Conservation (phyloP, 2,797 vertebrate genomes). For the Sebastes cheni region DNA sequence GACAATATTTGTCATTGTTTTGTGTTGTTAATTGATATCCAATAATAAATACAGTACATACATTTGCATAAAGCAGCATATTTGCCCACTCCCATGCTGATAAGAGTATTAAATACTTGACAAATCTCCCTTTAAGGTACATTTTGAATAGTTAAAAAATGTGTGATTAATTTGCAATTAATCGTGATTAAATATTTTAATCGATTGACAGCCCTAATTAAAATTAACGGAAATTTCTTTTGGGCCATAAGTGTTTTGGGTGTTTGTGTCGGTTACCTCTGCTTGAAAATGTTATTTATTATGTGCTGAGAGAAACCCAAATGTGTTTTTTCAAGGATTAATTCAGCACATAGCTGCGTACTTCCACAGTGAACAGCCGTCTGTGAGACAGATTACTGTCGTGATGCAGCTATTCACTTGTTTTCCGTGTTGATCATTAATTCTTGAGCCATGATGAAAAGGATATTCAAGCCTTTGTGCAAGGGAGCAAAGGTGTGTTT, state of each 20-base stretch:
- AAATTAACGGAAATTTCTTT: background rate
- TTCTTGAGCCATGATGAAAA: background rate
- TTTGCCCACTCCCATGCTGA: no score
- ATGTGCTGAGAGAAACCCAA: background rate
- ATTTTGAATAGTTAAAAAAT: no score
- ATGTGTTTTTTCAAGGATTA: background rate
- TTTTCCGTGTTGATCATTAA: background rate
- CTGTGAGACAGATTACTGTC: background rate
- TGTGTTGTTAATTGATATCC: no score
- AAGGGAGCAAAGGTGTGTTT: slow-evolving; percentile 2
- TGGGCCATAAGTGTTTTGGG: background rate
- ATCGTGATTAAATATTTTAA: no score
- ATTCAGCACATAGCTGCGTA: background rate
- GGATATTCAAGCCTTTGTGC: background rate
- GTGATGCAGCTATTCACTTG: background rate
- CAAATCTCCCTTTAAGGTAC: no score
- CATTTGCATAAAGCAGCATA: no score
- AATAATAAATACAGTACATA: no score
- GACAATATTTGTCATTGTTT: no score
- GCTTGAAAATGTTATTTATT: background rate
- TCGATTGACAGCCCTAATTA: no score
- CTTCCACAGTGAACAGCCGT: background rate
- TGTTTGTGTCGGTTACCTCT: background rate
- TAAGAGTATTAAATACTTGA: no score
- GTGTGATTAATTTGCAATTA: no score